Evolutionary conservation across 2,113 vertebrate genomes (phyloP).

Genomic region (Alethe diademata): DNA sequence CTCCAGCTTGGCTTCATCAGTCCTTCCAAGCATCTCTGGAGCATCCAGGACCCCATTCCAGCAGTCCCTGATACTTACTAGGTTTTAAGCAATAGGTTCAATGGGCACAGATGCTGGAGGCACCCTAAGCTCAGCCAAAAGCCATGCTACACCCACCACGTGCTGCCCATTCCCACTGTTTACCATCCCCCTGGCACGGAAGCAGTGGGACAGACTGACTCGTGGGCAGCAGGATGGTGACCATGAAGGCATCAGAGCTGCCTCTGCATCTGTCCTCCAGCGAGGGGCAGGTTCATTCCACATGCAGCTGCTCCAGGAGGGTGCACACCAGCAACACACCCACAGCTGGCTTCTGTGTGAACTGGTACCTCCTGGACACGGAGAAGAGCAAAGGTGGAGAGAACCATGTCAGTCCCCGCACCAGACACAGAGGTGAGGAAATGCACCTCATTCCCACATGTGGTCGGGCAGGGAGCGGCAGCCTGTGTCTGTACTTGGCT

Average conservation of each 20-base stretch:
- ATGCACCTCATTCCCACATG: accelerated
- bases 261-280: neutral
- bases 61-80: too few relatives aligned
- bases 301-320: neutral
- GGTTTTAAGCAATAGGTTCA: neutral
- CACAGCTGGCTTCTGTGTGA: neutral
- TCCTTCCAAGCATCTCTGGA: neutral
- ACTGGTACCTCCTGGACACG: neutral
- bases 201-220: neutral
- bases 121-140: neutral
- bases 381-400: neutral
- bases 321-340: neutral
- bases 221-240: neutral
- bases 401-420: neutral
- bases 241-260: accelerated
- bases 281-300: accelerated
- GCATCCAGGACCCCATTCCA: neutral
- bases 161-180: neutral
- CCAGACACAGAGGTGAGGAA: neutral
- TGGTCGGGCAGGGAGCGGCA: neutral
- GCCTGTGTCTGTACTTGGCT: neutral
- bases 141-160: accelerated
- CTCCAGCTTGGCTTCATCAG: neutral
- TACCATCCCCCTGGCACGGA: accelerated
- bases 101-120: neutral